A percentile compares a stretch with the other conserved stretches of the same genome.
These are phyloP conservation scores for Garrulus glandarius DNA, from an alignment of 2,797 vertebrate species.

Conservation along the genomic window DNA sequence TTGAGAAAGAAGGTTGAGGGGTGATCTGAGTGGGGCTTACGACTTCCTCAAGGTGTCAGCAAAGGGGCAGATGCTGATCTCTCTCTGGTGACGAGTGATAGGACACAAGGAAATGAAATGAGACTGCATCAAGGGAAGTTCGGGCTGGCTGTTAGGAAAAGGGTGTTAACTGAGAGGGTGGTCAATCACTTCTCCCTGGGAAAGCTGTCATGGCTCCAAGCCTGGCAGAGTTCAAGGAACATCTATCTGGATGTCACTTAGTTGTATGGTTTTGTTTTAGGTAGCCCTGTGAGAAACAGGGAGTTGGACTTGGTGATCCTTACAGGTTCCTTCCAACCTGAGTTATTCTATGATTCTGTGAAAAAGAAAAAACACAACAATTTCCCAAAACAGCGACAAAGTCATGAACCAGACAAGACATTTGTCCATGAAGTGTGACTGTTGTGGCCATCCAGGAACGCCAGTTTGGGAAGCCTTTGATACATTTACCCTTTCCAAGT, in stretches of 20 bases:
- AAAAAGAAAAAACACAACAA: background rate
- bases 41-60: background rate
- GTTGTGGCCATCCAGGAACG: background rate
- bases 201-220: background rate
- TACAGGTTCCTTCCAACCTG: background rate
- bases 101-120: background rate
- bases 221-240: background rate
- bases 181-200: fast-evolving
- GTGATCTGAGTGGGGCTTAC: fast-evolving
- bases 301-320: background rate
- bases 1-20: background rate
- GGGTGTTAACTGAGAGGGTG: background rate
- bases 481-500: background rate
- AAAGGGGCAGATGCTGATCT: background rate
- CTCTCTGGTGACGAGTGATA: background rate
- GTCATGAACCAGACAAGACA: background rate
- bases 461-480: background rate
- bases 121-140: background rate
- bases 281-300: background rate
- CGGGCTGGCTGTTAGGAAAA: background rate
- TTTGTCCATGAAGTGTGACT: background rate
- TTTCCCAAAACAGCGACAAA: background rate
- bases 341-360: background rate
- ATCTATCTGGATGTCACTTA: background rate
- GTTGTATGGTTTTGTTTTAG: background rate